Percentiles rank a stretch among this genome's conserved stretches.
Evolutionary conservation across 2,888 invertebrate species (phyloP).

Genomic region (Meloe dianella): DNA sequence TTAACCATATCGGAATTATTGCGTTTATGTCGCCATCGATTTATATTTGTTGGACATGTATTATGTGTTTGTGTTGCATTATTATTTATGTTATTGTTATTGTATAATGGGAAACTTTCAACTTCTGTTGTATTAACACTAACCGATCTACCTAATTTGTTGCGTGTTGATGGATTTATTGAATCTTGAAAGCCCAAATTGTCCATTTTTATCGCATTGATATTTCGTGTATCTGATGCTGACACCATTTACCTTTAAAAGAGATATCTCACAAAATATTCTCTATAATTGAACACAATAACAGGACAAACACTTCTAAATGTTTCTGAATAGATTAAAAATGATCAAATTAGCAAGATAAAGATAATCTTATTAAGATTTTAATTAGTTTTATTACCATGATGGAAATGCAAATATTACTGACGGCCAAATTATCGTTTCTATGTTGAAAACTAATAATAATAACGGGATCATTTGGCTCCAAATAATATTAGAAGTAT

Average conservation of each 20-base stretch:
- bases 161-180: conserved; percentile 34
- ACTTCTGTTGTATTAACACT: conserved; percentile 57
- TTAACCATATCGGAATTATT: conserved; percentile 55
- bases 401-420: too few relatives aligned
- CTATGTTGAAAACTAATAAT: not conserved
- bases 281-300: not conserved
- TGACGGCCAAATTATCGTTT: not conserved
- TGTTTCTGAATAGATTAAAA: not conserved
- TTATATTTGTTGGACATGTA: conserved; percentile 41
- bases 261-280: not conserved
- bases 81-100: conserved; percentile 19
- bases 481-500: not conserved
- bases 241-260: conserved; percentile 54
- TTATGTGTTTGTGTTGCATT: conserved; percentile 36
- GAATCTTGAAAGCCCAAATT: conserved; percentile 57
- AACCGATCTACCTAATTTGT: conserved; percentile 58
- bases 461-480: not conserved
- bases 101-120: conserved; percentile 56
- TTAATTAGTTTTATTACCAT: too few relatives aligned
- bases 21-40: conserved; percentile 49
- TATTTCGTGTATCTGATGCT: conserved; percentile 42
- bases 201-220: conserved; percentile 51
- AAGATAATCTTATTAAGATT: not conserved
- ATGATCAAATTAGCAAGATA: too few relatives aligned
- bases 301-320: not conserved